These are phyloP conservation scores for Linhomoeus sp. DNA, from an alignment of 2,888 invertebrate genomes.

Conservation along the genomic window DNA sequence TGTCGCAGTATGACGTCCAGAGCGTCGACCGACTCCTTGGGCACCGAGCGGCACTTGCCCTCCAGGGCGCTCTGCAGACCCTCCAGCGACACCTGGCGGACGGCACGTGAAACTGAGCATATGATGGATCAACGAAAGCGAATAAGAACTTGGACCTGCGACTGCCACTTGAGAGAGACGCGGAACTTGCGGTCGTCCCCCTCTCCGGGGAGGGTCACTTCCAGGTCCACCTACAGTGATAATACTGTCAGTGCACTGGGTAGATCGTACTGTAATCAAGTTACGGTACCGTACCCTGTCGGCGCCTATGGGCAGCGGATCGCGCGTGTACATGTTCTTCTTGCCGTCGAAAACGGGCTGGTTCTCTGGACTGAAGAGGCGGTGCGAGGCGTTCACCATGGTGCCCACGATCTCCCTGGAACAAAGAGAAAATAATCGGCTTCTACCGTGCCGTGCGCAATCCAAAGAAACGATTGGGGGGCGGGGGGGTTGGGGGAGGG, in stretches of 20 bases:
- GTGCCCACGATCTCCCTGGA: constrained; percentile 24
- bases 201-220: constrained; percentile 83
- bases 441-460: background rate
- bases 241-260: too few species aligned
- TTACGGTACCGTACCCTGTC: constrained; percentile 51
- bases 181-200: constrained; percentile 93
- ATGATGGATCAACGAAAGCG: too few species aligned
- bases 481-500: too few species aligned
- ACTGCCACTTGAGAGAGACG: constrained; percentile 94
- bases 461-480: background rate
- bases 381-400: constrained; percentile 20
- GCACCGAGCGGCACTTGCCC: constrained; percentile 73
- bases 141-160: too few species aligned
- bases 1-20: constrained; percentile 98
- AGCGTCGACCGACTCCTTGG: constrained; percentile 82
- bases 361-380: constrained; percentile 15
- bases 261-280: too few species aligned
- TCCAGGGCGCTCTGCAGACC: constrained; percentile 92
- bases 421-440: background rate
- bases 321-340: constrained; percentile 91
- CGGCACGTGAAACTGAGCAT: too few species aligned
- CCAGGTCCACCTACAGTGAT: constrained; percentile 12
- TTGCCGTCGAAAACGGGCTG: constrained; percentile 91
- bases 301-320: constrained; percentile 86
- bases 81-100: constrained; percentile 48